Percentiles rank a stretch among this genome's conserved stretches.
phyloP scores from a whole-genome alignment of 2,888 invertebrate species.

The Diogma glabrata region DNA sequence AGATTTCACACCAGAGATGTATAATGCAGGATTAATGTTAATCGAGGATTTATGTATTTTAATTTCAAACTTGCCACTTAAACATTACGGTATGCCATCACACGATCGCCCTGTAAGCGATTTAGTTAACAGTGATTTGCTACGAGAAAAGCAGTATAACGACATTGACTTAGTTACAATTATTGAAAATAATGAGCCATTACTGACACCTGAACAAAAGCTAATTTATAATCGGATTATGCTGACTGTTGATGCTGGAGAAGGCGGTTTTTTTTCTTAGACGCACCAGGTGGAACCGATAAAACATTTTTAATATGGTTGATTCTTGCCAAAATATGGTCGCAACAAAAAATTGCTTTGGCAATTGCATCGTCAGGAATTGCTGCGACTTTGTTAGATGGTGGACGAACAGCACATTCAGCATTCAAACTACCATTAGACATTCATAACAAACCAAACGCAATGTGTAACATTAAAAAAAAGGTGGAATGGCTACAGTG shows the following conservation, averaged over 20 bases:
- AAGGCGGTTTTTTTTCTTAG: constrained; percentile 13
- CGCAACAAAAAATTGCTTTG: not conserved
- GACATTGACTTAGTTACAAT: not conserved
- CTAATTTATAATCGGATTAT: not conserved
- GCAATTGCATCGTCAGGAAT: not conserved
- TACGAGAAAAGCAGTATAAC: not conserved
- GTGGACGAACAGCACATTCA: too few species aligned
- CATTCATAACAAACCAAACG: not conserved
- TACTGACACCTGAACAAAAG: not conserved
- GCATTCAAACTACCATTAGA: not conserved
- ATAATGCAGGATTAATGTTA: not conserved
- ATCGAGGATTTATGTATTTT: not conserved
- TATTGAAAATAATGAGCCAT: not conserved
- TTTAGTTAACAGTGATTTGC: not conserved
- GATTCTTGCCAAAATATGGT: not conserved
- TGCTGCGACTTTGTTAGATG: not conserved
- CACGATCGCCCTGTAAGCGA: too few species aligned
- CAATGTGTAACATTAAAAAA: not conserved
- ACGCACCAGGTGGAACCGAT: not conserved
- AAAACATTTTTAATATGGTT: not conserved
- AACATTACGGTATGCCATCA: not conserved
- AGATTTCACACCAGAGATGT: too few species aligned
- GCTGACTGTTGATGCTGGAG: not conserved
- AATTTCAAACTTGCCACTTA: not conserved
- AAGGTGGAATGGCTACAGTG: too few species aligned